Evolutionary conservation across 2,888 invertebrate genomes (phyloP).

Genomic region (Hirtodrosophila cameraria): DNA sequence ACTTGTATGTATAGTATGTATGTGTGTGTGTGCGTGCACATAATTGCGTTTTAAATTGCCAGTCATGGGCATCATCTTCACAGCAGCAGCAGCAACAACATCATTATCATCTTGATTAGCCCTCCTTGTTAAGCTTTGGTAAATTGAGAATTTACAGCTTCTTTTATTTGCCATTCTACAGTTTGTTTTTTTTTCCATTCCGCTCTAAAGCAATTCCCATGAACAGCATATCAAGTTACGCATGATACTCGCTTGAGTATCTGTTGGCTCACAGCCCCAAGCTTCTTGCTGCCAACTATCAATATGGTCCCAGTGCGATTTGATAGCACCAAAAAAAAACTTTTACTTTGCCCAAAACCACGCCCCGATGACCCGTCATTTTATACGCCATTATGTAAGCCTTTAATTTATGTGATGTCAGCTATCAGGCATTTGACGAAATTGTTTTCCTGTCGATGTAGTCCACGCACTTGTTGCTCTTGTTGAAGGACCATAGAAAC

Average conservation of each 20-base stretch:
- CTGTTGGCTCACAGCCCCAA: conserved; percentile 1
- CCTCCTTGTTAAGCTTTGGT: conserved; percentile 45
- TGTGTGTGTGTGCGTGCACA: conserved; percentile 27
- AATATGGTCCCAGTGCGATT: not conserved
- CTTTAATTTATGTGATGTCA: conserved; percentile 20
- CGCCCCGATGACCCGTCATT: conserved; percentile 5
- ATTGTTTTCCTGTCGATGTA: not conserved
- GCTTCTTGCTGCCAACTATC: conserved; percentile 2
- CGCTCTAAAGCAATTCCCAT: conserved; percentile 44
- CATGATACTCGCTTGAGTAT: conserved; percentile 26
- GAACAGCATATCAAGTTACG: conserved; percentile 56
- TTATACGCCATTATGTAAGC: conserved; percentile 3
- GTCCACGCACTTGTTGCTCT: not conserved
- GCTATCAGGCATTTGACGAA: conserved; percentile 1
- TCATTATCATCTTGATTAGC: conserved; percentile 34
- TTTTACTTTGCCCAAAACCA: conserved; percentile 25
- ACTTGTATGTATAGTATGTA: not conserved
- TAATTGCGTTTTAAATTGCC: conserved; percentile 75
- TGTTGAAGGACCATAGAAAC: not conserved
- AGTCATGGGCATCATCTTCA: conserved; percentile 51
- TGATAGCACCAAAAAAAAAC: conserved; percentile 14
- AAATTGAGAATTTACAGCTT: conserved; percentile 60
- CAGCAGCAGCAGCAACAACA: conserved; percentile 24
- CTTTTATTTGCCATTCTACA: conserved; percentile 12
- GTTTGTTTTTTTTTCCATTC: conserved; percentile 68